Percentiles rank a stretch among this genome's conserved stretches.
Evolutionary conservation across 2,797 vertebrate species (phyloP).

Genomic region (Muscicapa comitata): DNA sequence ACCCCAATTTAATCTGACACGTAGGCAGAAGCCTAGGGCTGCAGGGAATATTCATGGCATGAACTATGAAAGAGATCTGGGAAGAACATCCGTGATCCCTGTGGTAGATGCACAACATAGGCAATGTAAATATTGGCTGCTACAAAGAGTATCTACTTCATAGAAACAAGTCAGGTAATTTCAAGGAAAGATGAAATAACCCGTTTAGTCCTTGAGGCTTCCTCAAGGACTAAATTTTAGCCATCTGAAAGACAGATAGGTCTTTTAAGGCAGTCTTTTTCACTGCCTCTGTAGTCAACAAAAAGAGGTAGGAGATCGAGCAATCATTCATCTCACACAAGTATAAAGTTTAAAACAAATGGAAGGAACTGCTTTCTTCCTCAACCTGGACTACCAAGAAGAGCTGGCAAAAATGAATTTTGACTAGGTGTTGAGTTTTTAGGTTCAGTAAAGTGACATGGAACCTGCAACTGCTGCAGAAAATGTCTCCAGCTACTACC

Average conservation of each 20-base stretch:
- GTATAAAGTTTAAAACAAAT: neutral
- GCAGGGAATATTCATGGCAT: neutral
- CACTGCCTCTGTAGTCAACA: neutral
- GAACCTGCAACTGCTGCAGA: neutral
- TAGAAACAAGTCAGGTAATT: neutral
- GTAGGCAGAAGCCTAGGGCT: neutral
- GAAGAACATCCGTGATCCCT: neutral
- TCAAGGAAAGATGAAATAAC: neutral
- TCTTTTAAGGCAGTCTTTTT: neutral
- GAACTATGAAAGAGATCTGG: neutral
- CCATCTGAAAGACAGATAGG: neutral
- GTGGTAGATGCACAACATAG: neutral
- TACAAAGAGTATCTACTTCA: neutral
- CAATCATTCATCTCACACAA: neutral
- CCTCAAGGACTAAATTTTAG: neutral
- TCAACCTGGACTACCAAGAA: neutral
- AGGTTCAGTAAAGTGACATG: neutral
- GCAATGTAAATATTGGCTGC: neutral
- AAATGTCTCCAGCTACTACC: neutral
- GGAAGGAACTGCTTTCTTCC: neutral
- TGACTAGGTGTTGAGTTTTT: neutral
- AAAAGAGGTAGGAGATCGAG: neutral
- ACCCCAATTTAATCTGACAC: conserved; percentile 12
- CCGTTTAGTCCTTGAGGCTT: neutral
- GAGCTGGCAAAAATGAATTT: neutral